Evolutionary conservation across 1,140 invertebrate species (phyloP).

Genomic region (Leptinotarsa lineolata): DNA sequence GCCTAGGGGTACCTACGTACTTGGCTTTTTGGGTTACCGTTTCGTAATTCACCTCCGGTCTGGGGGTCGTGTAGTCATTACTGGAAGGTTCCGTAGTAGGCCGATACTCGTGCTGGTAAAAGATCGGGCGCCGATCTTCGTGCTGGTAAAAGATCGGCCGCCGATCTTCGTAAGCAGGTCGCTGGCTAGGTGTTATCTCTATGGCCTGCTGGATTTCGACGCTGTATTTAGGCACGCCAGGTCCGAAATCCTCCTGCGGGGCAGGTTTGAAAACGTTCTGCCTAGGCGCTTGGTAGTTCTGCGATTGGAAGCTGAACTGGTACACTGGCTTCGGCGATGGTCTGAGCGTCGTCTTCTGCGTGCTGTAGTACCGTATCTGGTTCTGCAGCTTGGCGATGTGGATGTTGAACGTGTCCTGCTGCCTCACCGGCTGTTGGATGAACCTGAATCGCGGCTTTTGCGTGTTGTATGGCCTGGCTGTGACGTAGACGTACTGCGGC

Average conservation of each 20-base stretch:
- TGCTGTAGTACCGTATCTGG: slow-evolving; percentile 56
- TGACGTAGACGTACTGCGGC: slow-evolving; percentile 48
- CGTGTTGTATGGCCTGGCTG: slow-evolving; percentile 47
- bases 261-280: slow-evolving; percentile 55
- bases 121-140: slow-evolving; percentile 39
- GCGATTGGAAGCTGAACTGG: slow-evolving; percentile 64
- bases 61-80: slow-evolving; percentile 50
- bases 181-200: slow-evolving; percentile 46
- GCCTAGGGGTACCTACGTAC: slow-evolving; percentile 33
- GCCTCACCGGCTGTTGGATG: slow-evolving; percentile 39
- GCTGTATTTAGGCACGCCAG: slow-evolving; percentile 67
- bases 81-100: slow-evolving; percentile 56
- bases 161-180: slow-evolving; percentile 14
- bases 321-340: slow-evolving; percentile 61
- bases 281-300: slow-evolving; percentile 59
- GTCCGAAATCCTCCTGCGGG: slow-evolving; percentile 62
- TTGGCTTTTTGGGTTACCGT: slow-evolving; percentile 24
- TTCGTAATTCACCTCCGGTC: slow-evolving; percentile 48
- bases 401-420: slow-evolving; percentile 50
- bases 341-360: slow-evolving; percentile 55
- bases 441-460: slow-evolving; percentile 49
- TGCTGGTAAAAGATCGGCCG: slow-evolving; percentile 16
- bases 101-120: slow-evolving; percentile 54
- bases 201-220: slow-evolving; percentile 56
- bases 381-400: slow-evolving; percentile 55